Evolutionary conservation across 2,797 vertebrate genomes (phyloP).

Genomic region (Columba guinea): DNA sequence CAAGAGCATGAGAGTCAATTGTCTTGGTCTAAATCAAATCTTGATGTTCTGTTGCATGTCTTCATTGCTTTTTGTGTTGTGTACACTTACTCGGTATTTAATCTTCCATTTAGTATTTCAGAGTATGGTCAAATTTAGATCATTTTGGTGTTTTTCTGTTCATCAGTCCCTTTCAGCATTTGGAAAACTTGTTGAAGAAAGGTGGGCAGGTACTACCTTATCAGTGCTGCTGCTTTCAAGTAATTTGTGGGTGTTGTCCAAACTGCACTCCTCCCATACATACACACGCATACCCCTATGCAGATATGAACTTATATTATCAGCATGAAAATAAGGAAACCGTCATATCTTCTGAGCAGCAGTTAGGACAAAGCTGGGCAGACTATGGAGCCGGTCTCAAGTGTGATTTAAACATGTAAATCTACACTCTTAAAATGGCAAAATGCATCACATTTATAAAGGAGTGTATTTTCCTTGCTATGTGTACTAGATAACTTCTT

Average conservation of each 20-base stretch:
- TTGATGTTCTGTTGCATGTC: neutral
- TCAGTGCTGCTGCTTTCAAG: neutral
- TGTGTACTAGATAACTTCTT: neutral
- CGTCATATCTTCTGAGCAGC: neutral
- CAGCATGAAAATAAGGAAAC: neutral
- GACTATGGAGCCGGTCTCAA: neutral
- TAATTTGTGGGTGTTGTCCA: neutral
- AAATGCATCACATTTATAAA: neutral
- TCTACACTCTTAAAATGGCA: neutral
- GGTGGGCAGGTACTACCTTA: neutral
- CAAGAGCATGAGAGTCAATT: neutral
- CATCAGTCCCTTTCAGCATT: neutral
- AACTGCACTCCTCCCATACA: neutral
- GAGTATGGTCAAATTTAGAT: neutral
- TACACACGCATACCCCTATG: too few species aligned
- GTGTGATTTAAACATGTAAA: neutral
- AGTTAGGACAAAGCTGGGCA: neutral
- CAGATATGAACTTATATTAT: neutral
- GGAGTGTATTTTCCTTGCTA: neutral
- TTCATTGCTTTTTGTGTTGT: neutral
- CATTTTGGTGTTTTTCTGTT: neutral
- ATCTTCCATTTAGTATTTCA: neutral
- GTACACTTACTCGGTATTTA: neutral
- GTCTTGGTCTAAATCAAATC: neutral
- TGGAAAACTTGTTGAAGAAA: neutral